A percentile compares a stretch with the other conserved stretches of the same genome.
phyloP scores from a whole-genome alignment of 2,797 vertebrate genomes.

The Melanotaenia nigrans region DNA sequence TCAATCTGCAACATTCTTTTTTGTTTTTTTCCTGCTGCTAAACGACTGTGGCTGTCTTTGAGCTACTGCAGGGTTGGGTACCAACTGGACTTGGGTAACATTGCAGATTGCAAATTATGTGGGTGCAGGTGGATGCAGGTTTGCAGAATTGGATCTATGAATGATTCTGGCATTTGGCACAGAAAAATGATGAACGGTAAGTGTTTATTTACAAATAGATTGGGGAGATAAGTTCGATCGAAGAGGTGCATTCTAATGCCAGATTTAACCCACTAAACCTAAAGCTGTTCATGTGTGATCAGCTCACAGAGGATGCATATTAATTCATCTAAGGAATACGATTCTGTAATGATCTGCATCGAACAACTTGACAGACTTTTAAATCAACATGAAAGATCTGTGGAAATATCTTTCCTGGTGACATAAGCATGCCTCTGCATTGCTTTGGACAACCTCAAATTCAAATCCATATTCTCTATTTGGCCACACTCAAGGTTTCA shows the following conservation, averaged over 20 bases:
- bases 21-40: conserved; percentile 21
- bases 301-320: background rate
- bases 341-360: background rate
- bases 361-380: background rate
- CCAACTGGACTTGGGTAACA: background rate
- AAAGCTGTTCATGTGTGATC: background rate
- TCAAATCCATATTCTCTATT: background rate
- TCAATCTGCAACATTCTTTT: conserved; percentile 10
- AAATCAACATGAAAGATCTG: background rate
- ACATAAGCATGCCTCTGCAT: background rate
- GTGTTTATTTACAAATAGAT: background rate
- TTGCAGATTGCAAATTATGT: background rate
- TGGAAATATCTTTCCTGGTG: background rate
- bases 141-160: background rate
- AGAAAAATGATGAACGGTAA: background rate
- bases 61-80: background rate
- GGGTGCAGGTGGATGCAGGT: background rate
- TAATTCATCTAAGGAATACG: background rate
- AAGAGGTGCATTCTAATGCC: background rate
- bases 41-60: conserved; percentile 13
- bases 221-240: background rate
- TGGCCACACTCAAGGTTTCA: too few relatives aligned
- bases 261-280: background rate
- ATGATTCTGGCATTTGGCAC: background rate
- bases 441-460: background rate